Evolutionary conservation across 64 coral and sea anemone genomes (phyloP), one percentile per base, ranked within the genome.

Genomic region (Cladopsammia gracilis): DNA sequence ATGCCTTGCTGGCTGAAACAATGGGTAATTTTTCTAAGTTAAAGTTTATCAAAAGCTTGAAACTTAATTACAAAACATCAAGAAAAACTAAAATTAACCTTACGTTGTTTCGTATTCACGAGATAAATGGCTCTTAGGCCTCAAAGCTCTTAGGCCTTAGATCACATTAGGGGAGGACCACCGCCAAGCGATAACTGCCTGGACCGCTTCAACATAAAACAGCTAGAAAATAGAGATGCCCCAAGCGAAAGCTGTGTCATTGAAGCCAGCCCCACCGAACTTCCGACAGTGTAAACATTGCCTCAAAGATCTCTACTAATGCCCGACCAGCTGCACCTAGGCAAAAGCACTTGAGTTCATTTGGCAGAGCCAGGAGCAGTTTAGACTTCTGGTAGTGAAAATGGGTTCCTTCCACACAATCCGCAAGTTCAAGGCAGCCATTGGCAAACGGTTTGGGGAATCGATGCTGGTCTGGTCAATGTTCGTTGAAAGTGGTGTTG

Each of bases 181-280:
- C 45, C 48, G 51, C 10, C 91, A 93, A 60, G 72, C 76, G 78
- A 86, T 93, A 74, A 86, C 92, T 75, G 86, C 86, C 59, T 94
- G 86, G 92, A 59, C 53, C 71, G 92, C 66, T 89, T 94, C 48
- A 94, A 94, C 64, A 79, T 73, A 16, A 65, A 25, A 46, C 74
- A 69, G 25, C n/a, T n/a, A n/a, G 61, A 83, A 8, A 11, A 89
- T 71, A 34, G 84, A 6, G 56, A 22, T 77, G 48, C 50, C 13
- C 79, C 87, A 61, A 69, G 71, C 34, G 79, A 86, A 69, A 65
- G 79, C 59, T 67, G 62, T 19, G 50, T 92, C 50, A 91, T 96
- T 68, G 89, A 95, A 64, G 94, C 76, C 75, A 88, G 64, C 83
- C 89, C 89, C 47, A 92, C 89, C 82, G 94, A 96, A 71, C 60